Conservation (phyloP, 2,113 vertebrate genomes). For the Symphodus melops region DNA sequence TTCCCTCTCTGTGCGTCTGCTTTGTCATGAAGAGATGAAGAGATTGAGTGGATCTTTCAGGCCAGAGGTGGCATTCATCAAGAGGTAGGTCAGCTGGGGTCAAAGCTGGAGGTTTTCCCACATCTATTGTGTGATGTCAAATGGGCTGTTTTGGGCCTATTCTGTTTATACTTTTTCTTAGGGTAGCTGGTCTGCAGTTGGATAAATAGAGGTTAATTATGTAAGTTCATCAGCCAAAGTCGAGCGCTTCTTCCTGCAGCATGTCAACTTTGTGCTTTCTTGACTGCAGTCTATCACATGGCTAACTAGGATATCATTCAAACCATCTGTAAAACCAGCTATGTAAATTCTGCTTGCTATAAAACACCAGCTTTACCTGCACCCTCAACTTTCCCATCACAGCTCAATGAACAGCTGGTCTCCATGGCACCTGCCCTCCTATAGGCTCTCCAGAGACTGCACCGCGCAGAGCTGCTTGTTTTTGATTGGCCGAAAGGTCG, state of each 20-base stretch:
- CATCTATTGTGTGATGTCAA: constrained; percentile 18
- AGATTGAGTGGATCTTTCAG: constrained; percentile 37
- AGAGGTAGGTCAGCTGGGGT: constrained; percentile 81
- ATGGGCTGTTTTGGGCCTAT: constrained; percentile 13
- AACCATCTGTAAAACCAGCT: constrained; percentile 21
- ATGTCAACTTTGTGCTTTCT: neutral
- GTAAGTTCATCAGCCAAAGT: constrained; percentile 4
- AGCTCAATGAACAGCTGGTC: constrained; percentile 57
- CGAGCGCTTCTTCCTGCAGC: neutral
- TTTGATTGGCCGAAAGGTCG: constrained; percentile 49
- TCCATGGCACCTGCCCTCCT: constrained; percentile 60
- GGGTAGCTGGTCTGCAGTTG: neutral
- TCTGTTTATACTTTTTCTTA: neutral
- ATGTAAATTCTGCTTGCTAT: constrained; percentile 7
- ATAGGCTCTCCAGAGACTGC: constrained; percentile 40
- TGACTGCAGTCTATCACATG: neutral
- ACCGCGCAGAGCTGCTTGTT: constrained; percentile 10
- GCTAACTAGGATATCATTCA: constrained; percentile 37
- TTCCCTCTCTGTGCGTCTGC: constrained; percentile 2
- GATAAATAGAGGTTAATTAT: neutral
- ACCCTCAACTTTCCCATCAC: constrained; percentile 28
- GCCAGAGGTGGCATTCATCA: constrained; percentile 60
- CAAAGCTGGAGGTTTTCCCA: constrained; percentile 56
- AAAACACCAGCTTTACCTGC: constrained; percentile 42
- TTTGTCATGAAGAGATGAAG: constrained; percentile 37